Evolutionary conservation across 2,797 vertebrate genomes (phyloP), one percentile per base, ranked within the genome.

Genomic region (Diplodus puntazzo): DNA sequence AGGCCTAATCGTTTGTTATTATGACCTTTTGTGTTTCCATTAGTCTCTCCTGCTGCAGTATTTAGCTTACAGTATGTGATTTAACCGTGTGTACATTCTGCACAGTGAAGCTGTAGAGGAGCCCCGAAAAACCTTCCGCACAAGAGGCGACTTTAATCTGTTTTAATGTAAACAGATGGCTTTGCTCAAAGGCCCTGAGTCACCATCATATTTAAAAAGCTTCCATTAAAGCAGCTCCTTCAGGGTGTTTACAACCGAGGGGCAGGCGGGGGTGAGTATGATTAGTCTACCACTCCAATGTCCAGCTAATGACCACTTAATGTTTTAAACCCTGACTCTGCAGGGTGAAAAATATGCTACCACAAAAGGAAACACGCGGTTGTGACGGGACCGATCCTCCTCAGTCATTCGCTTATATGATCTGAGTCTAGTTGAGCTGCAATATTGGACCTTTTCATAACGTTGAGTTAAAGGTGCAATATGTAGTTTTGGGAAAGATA

Each of bases 21-120:
- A 94, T 97, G 97, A 98, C 97, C 96, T 97, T 95, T 90, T 96
- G 96, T 95, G 95, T 97, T 97, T 97, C 96, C 97, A 97, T 98
- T 97, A 97, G 96, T 95, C 95, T 96, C 94, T 95, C 92, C 86
- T 88, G 78, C 87, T 42, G 54, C 80, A 76, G 80, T 87, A 82
- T 92, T 89, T 62, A 87, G 88, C 85, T 95, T 92, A 92, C 80
- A 68, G 73, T 67, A 11, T 91, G 94, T 87, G 90, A 92, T 97
- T 95, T 96, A 96, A 95, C 93, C 95, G 90, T 96, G 95, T 96
- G 96, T 96, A 93, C 95, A 91, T 94, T 96, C 95, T 39, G 96
- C 94, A 75, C 90, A 92, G 92, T 91, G 95, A 91, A 92, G 94
- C 87, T 90, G 90, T 50, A 92, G 92, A 95, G 77, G 71, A 67